phyloP scores from a whole-genome alignment of 2,113 vertebrate genomes.

The Coptodon rendalli region DNA sequence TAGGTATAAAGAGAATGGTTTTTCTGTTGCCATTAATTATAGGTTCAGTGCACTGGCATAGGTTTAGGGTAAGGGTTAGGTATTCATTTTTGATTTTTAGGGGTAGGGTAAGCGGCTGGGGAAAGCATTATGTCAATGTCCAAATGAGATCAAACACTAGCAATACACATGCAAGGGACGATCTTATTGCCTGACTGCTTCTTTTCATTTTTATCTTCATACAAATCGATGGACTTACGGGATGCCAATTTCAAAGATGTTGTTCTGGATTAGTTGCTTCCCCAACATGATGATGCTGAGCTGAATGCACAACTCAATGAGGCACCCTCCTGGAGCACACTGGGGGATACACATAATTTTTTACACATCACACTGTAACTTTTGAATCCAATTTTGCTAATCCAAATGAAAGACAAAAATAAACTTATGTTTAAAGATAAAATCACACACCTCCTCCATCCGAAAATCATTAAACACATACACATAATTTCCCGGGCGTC shows the following conservation, averaged over 20 bases:
- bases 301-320: constrained; percentile 95
- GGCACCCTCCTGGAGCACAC: constrained; percentile 95
- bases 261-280: constrained; percentile 97
- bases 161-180: neutral
- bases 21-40: neutral
- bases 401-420: neutral
- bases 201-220: neutral
- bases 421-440: neutral
- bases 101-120: neutral
- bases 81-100: neutral
- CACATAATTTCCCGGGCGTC: constrained; percentile 86
- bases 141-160: neutral
- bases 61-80: neutral
- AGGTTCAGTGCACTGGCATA: neutral
- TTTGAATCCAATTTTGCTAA: neutral
- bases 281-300: constrained; percentile 99
- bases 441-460: constrained; percentile 84
- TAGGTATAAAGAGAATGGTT: neutral
- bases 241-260: constrained; percentile 96
- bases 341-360: constrained; percentile 46
- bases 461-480: constrained; percentile 89
- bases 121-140: neutral
- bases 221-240: constrained; percentile 78
- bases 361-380: neutral
- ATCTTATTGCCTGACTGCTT: neutral